Evolutionary conservation across 2,797 vertebrate genomes (phyloP).

Genomic region (Trematomus bernacchii): DNA sequence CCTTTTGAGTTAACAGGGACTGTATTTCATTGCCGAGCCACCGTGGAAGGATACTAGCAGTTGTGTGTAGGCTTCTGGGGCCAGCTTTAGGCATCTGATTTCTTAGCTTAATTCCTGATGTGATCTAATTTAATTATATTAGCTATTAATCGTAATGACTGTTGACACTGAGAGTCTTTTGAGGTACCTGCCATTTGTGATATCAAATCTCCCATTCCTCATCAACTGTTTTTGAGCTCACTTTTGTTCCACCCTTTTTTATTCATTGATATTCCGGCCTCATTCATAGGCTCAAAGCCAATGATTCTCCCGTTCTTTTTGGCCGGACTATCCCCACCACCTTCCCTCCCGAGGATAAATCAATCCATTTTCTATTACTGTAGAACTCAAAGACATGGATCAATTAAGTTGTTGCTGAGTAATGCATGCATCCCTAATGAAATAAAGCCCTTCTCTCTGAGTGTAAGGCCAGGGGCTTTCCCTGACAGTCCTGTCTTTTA

Average conservation of each 20-base stretch:
- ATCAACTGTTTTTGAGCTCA: slow-evolving; percentile 62
- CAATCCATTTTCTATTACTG: slow-evolving; percentile 85
- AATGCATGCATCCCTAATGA: slow-evolving; percentile 78
- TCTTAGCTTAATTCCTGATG: slow-evolving; percentile 20
- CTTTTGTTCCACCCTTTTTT: slow-evolving; percentile 40
- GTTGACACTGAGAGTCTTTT: slow-evolving; percentile 13
- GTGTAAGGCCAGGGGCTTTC: slow-evolving; percentile 29
- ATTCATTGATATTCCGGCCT: slow-evolving; percentile 64
- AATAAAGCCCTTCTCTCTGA: slow-evolving; percentile 46
- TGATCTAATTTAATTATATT: slow-evolving; percentile 44
- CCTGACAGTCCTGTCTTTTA: slow-evolving; percentile 23
- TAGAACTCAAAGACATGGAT: slow-evolving; percentile 79
- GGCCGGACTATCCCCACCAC: slow-evolving; percentile 60
- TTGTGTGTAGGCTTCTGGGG: slow-evolving; percentile 6
- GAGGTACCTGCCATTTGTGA: slow-evolving; percentile 24
- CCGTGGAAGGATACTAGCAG: neutral
- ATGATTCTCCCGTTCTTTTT: slow-evolving; percentile 71
- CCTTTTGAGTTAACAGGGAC: neutral
- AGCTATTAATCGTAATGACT: slow-evolving; percentile 36
- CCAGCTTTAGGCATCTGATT: slow-evolving; percentile 21
- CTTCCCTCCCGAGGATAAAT: slow-evolving; percentile 71
- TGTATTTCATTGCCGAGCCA: slow-evolving; percentile 8
- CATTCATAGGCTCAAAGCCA: slow-evolving; percentile 59
- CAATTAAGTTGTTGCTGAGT: slow-evolving; percentile 83
- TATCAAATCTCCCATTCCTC: slow-evolving; percentile 43